A percentile compares a stretch with the other conserved stretches of the same genome.
Evolutionary conservation across 1,140 invertebrate species (phyloP).

Genomic region (Drosophila nasuta): DNA sequence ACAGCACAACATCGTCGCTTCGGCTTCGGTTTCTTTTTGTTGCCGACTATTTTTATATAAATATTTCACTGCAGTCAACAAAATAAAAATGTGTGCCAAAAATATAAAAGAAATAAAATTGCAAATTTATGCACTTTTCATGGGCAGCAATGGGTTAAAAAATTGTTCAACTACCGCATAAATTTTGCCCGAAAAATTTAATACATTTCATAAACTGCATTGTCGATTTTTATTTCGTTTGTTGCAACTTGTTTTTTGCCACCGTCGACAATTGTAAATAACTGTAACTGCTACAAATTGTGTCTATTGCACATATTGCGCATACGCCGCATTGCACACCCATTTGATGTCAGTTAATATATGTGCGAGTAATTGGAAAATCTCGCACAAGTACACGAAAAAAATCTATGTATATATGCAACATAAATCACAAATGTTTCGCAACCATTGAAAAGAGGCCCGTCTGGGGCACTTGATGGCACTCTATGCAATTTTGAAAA

Average conservation of each 20-base stretch:
- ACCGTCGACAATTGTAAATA: slow-evolving; percentile 47
- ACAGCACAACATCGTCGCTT: slow-evolving; percentile 12
- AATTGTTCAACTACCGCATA: slow-evolving; percentile 46
- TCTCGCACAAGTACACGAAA: background rate
- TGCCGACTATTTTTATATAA: slow-evolving; percentile 61
- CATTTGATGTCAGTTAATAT: slow-evolving; percentile 59
- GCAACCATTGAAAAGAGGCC: slow-evolving; percentile 8
- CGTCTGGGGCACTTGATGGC: background rate
- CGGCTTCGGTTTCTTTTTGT: slow-evolving; percentile 31
- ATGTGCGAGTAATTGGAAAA: slow-evolving; percentile 6
- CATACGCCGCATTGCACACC: slow-evolving; percentile 68
- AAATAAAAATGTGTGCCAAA: slow-evolving; percentile 41
- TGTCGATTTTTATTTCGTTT: slow-evolving; percentile 44
- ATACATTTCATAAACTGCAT: slow-evolving; percentile 72
- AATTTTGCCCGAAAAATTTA: slow-evolving; percentile 61
- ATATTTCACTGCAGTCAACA: slow-evolving; percentile 35
- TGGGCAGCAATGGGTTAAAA: slow-evolving; percentile 56
- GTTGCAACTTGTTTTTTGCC: slow-evolving; percentile 12
- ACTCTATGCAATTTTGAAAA: slow-evolving; percentile 46
- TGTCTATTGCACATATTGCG: slow-evolving; percentile 71
- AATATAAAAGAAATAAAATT: slow-evolving; percentile 59
- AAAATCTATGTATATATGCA: background rate
- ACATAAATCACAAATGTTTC: slow-evolving; percentile 36
- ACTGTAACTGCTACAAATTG: slow-evolving; percentile 55
- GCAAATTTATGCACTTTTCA: slow-evolving; percentile 79